phyloP scores from a whole-genome alignment of 2,113 vertebrate genomes.

The Psammodynastes pulverulentus region DNA sequence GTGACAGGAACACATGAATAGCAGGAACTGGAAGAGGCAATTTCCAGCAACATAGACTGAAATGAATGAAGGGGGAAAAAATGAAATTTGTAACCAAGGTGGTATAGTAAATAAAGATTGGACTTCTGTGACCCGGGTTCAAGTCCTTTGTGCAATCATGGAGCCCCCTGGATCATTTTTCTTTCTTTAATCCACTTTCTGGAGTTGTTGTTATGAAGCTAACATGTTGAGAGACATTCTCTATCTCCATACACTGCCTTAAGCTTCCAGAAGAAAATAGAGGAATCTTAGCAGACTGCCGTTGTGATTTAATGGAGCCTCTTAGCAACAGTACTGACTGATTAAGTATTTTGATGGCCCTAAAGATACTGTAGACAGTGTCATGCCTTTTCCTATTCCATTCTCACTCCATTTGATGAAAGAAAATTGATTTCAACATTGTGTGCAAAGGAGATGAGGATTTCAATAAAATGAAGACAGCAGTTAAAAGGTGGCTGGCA shows the following conservation, averaged over 20 bases:
- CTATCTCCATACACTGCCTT: neutral
- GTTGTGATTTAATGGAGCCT: neutral
- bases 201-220: neutral
- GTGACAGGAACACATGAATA: neutral
- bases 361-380: neutral
- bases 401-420: neutral
- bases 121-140: neutral
- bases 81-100: neutral
- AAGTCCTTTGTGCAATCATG: neutral
- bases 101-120: neutral
- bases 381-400: neutral
- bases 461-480: neutral
- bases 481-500: neutral
- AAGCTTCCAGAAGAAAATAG: neutral
- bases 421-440: neutral
- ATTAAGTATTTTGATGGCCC: neutral
- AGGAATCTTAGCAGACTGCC: neutral
- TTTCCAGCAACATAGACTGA: neutral
- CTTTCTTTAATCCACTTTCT: neutral
- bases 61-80: neutral
- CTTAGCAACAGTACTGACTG: neutral
- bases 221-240: neutral
- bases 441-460: neutral
- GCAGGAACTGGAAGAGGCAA: neutral
- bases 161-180: neutral